Conservation (phyloP, 2,797 vertebrate genomes). For the Enteromius thamalakanensis region DNA sequence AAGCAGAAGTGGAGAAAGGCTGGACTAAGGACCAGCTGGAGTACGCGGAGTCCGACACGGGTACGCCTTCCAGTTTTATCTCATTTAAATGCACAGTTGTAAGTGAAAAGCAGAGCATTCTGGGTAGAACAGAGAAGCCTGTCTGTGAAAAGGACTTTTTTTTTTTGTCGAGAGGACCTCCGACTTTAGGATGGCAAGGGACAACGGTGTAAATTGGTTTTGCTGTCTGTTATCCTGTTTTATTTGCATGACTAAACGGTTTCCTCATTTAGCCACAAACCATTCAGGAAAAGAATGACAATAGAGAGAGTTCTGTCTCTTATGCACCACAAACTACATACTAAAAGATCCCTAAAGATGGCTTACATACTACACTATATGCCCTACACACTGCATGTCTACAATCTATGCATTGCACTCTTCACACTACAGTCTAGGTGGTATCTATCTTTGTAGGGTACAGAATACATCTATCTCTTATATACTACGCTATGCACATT, state of each 20-base stretch:
- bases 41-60: constrained; percentile 80
- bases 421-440: background rate
- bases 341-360: background rate
- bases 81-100: background rate
- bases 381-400: background rate
- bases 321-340: background rate
- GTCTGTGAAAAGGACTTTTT: background rate
- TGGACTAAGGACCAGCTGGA: constrained; percentile 88
- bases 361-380: background rate
- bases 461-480: background rate
- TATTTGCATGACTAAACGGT: constrained; percentile 4
- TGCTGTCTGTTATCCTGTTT: constrained; percentile 11
- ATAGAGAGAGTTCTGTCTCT: background rate
- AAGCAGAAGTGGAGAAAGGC: constrained; percentile 89
- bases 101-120: background rate
- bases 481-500: background rate
- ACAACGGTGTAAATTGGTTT: constrained; percentile 16
- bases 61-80: constrained; percentile 65
- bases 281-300: background rate
- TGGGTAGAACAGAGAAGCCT: background rate
- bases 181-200: background rate
- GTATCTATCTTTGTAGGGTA: background rate
- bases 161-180: constrained; percentile 5
- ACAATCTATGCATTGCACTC: too few species aligned
- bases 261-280: background rate